Base-by-base conservation (phyloP, 1,140 invertebrate species). In the Harlomillsia oculata region DNA sequence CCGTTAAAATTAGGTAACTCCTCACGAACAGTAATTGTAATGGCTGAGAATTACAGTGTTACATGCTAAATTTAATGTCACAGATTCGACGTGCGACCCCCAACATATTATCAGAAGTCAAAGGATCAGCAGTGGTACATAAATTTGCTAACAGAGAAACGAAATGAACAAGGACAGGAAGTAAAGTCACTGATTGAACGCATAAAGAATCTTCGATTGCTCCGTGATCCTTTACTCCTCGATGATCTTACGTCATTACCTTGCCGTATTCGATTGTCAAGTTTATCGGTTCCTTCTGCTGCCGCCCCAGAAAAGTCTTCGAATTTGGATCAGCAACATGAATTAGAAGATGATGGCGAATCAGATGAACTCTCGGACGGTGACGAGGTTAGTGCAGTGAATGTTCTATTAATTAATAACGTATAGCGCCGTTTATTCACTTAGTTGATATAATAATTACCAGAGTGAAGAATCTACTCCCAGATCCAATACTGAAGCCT, bases 61-160 rank as follows among this genome's bases (percentile, higher is more conserved):
- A 34, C n/a, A 43, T 60, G 29, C n/a, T 54, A 14, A 40, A 32
- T 68, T 23, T 48, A n/a, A n/a, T n/a, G n/a, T n/a, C n/a, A n/a
- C n/a, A 85, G 84, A 67, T 95, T 93, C 72, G 88, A 93, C 79
- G 90, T 94, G 18, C 80, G 91, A 45, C 85, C 89, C 23, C 89
- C 90, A 13, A 94, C 89, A 43, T 95, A 91, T 73, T 93, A 86
- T 69, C 90, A 94, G 74, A 85, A 88, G 58, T 91, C 88, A 68
- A 78, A 89, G 61, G 91, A 95, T 74, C 89, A 92, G 67, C 87
- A 92, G 68, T 93, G 89, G 89, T 92, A 92, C 68, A 91, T 94
- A 55, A 84, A 82, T 70, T 55, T 57, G 16, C 51, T 62, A 23
- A 21, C 46, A 11, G 43, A 40, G n/a, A 26, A 43, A 5, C 37